Evolutionary conservation across 2,113 vertebrate species (phyloP), one percentile per base, ranked within the genome.

Genomic region (Trinectes maculatus): DNA sequence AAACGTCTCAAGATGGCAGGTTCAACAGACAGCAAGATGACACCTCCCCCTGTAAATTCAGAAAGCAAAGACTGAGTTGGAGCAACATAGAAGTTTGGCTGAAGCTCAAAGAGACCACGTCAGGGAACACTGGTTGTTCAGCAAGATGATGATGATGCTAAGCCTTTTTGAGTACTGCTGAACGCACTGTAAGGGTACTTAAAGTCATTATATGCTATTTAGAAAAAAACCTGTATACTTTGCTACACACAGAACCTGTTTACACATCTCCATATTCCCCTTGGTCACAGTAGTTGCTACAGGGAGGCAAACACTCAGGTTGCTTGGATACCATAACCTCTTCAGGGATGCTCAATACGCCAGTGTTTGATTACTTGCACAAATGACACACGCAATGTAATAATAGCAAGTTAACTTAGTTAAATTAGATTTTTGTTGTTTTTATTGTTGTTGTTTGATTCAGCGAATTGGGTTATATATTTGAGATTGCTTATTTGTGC

Each of bases 321-420:
- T 85, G 82, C 87, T 78, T 65, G 44, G 90, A 74, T 72, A 88
- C 85, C 46, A 16, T 18, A 31, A 34, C 42, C 43, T 83, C 83
- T 26, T 36, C 12, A 29, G 74, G 71, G 72, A 58, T 40, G 9
- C 12, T 49, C 28, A 60, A 56, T 36, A 29, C 13, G 0, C 21
- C 46, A 44, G 47, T 63, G 29, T 76, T 71, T 68, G 37, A 66
- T 71, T 49, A 64, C 69, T 16, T 31, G 64, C 18, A 48, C 56
- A 58, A 59, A 55, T 33, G 46, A 61, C 39, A 66, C 33, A 44
- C 16, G 11, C n/a, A 52, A 16, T 58, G 26, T 43, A 24, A 55
- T 46, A 28, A 13, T 33, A 34, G 19, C 18, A 33, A 12, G 13
- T n/a, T n/a, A n/a, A n/a, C n/a, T n/a, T n/a, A n/a, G n/a, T n/a